Evolutionary conservation across 2,113 vertebrate genomes (phyloP).

Genomic region (Furnarius figulus): DNA sequence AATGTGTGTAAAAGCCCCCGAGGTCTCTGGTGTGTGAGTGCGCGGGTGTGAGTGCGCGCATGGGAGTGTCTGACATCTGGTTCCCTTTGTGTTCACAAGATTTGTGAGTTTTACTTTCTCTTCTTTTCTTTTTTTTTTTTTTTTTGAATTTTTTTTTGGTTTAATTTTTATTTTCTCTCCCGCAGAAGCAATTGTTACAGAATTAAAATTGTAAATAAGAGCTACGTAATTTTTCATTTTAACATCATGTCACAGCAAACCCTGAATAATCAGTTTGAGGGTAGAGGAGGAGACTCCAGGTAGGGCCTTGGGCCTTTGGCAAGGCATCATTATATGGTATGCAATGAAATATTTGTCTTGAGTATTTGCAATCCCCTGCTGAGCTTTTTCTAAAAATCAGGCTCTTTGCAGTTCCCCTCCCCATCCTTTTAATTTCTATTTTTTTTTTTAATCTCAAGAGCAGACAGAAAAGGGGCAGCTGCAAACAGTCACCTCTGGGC

Average conservation of each 20-base stretch:
- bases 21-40: constrained; percentile 66
- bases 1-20: constrained; percentile 68
- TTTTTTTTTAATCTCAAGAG: not conserved
- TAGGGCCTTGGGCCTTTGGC: not conserved
- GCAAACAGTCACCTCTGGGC: not conserved
- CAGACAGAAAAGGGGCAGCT: constrained; percentile 42
- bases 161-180: not conserved
- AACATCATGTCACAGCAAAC: constrained; percentile 68
- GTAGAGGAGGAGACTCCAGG: constrained; percentile 39
- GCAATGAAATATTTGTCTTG: constrained; percentile 60
- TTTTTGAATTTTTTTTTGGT: constrained; percentile 19
- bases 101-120: constrained; percentile 50
- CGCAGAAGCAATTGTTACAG: constrained; percentile 74
- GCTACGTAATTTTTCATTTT: constrained; percentile 68
- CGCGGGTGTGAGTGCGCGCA: constrained; percentile 42
- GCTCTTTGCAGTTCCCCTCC: constrained; percentile 35
- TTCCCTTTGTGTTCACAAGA: constrained; percentile 68
- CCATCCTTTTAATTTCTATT: not conserved
- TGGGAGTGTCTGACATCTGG: constrained; percentile 61
- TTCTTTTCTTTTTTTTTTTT: not conserved
- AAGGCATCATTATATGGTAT: constrained; percentile 31
- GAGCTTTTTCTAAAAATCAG: not conserved
- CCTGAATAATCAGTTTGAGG: constrained; percentile 36
- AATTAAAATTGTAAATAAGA: constrained; percentile 78
- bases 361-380: constrained; percentile 27